Percentiles rank a stretch among this genome's conserved stretches.
Conservation (phyloP, 53 echinoderm and acorn worm genomes). For the Mesocentrotus franciscanus region DNA sequence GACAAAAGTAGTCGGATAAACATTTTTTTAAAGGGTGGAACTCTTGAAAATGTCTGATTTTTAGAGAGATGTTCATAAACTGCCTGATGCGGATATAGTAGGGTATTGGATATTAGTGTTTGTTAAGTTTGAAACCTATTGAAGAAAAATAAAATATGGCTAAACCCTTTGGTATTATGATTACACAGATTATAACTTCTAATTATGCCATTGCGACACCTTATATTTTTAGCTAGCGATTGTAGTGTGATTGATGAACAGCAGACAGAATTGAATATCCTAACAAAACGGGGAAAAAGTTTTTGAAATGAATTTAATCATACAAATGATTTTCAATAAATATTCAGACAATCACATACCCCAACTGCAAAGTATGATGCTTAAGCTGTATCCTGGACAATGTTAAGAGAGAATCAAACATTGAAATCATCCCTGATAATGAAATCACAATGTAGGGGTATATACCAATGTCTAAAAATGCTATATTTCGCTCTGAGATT, state of each 20-base stretch:
- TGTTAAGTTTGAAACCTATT: neutral
- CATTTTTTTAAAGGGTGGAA: neutral
- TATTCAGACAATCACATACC: too few relatives aligned
- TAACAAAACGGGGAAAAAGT: neutral
- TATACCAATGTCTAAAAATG: too few relatives aligned
- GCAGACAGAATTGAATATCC: neutral
- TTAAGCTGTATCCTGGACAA: too few relatives aligned
- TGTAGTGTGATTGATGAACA: neutral
- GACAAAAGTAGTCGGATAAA: neutral
- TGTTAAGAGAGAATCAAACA: too few relatives aligned
- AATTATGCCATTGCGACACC: neutral
- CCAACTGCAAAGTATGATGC: too few relatives aligned
- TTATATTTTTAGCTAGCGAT: neutral
- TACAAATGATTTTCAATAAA: neutral
- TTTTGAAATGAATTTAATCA: neutral
- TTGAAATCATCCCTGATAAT: too few relatives aligned
- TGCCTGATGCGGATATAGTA: neutral
- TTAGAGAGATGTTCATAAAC: neutral
- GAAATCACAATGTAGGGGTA: too few relatives aligned
- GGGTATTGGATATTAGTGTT: neutral
- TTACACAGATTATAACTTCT: neutral
- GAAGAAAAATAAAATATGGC: neutral
- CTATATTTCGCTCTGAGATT: too few relatives aligned
- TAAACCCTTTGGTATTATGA: neutral
- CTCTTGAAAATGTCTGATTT: neutral